These are phyloP conservation scores for Labeo catla DNA, from an alignment of 2,113 vertebrate species.

Conservation along the genomic window DNA sequence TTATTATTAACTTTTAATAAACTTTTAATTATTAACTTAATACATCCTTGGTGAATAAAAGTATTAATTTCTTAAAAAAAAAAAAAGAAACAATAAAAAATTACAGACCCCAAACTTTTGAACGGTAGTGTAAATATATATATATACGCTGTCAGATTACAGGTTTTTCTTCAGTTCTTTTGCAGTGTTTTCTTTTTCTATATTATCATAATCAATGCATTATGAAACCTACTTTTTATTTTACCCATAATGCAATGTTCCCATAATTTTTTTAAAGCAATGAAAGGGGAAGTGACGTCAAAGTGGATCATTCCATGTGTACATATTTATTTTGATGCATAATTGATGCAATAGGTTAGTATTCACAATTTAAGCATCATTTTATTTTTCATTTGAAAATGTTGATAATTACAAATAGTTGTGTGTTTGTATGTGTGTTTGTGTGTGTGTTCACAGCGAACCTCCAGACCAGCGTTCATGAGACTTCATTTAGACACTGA, in stretches of 20 bases:
- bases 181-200: too few relatives aligned
- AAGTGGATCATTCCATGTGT: background rate
- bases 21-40: too few relatives aligned
- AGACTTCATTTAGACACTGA: background rate
- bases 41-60: too few relatives aligned
- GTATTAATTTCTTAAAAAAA: too few relatives aligned
- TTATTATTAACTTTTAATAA: too few relatives aligned
- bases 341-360: background rate
- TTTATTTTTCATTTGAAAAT: conserved; percentile 22
- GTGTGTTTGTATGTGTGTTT: background rate
- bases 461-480: background rate
- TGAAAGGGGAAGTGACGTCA: background rate
- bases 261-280: too few relatives aligned
- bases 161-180: too few relatives aligned
- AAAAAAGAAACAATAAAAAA: too few relatives aligned
- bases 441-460: conserved; percentile 17
- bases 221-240: background rate
- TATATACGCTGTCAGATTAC: too few relatives aligned
- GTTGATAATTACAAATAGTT: conserved; percentile 15
- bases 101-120: too few relatives aligned
- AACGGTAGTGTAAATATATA: too few relatives aligned
- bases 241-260: conserved; percentile 1
- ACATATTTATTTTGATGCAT: background rate
- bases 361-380: conserved; percentile 19
- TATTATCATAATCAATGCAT: background rate